phyloP scores from a whole-genome alignment of 2,888 invertebrate species.

The Lobophora halterata region DNA sequence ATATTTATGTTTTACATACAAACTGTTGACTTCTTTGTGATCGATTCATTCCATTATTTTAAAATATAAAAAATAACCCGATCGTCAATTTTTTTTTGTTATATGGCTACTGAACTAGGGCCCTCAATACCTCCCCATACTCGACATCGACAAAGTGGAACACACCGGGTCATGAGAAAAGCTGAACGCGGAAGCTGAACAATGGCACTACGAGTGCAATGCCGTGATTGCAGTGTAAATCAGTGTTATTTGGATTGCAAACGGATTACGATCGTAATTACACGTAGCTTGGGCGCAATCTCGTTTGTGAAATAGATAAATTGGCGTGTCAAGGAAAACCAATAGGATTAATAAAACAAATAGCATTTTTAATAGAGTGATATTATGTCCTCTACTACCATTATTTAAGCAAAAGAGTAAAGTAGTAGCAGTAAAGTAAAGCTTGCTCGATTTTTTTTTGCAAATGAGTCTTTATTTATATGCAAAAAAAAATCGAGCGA shows the following conservation, averaged over 20 bases:
- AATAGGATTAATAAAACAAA: not conserved
- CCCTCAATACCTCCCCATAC: constrained; percentile 8
- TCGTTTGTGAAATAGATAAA: constrained; percentile 14
- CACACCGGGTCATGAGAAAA: constrained; percentile 26
- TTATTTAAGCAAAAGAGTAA: too few relatives aligned
- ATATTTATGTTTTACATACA: too few relatives aligned
- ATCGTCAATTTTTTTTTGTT: too few relatives aligned
- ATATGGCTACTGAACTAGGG: too few relatives aligned
- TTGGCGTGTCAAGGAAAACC: constrained; percentile 15
- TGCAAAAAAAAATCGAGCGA: too few relatives aligned
- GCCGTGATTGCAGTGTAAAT: constrained; percentile 18
- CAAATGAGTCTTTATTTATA: too few relatives aligned
- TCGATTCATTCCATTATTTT: too few relatives aligned
- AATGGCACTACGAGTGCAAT: constrained; percentile 18
- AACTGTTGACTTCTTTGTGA: not conserved
- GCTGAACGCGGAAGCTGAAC: constrained; percentile 25
- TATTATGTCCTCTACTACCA: too few relatives aligned
- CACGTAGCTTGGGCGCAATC: constrained; percentile 17
- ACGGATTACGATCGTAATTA: constrained; percentile 21
- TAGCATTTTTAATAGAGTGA: too few relatives aligned
- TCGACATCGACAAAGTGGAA: constrained; percentile 16
- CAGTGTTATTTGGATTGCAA: constrained; percentile 20
- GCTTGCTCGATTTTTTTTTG: too few relatives aligned
- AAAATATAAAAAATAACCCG: too few relatives aligned
- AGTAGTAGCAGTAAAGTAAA: too few relatives aligned